phyloP scores from a whole-genome alignment of 2,888 invertebrate genomes.

The Athrips mouffetella region DNA sequence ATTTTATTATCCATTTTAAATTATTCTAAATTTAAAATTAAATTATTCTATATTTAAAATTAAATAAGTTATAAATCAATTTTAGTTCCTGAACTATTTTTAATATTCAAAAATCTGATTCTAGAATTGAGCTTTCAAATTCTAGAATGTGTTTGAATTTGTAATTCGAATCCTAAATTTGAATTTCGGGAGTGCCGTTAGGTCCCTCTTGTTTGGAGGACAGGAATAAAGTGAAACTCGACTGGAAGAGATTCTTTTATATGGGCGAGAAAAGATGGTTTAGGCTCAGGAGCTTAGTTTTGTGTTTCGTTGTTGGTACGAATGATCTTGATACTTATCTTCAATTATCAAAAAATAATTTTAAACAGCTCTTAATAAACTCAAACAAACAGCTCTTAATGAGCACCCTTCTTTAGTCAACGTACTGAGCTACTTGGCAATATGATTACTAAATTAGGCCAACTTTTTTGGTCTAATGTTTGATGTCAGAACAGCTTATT shows the following conservation, averaged over 20 bases:
- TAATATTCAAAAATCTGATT: neutral
- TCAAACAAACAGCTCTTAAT: no score
- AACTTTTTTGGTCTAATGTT: no score
- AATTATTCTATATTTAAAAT: slow-evolving; percentile 16
- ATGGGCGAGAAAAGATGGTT: slow-evolving; percentile 38
- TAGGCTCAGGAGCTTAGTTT: slow-evolving; percentile 23
- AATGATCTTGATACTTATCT: slow-evolving; percentile 42
- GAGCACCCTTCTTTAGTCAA: no score
- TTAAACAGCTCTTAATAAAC: no score
- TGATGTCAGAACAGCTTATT: no score
- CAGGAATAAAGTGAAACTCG: slow-evolving; percentile 56
- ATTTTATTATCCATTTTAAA: slow-evolving; percentile 33
- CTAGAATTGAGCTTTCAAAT: neutral
- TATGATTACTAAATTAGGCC: no score
- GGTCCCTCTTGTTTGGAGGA: slow-evolving; percentile 42
- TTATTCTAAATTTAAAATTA: slow-evolving; percentile 18
- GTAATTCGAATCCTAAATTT: neutral
- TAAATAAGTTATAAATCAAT: no score
- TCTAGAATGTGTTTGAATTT: neutral
- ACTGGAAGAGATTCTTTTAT: slow-evolving; percentile 46
- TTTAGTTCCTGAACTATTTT: no score
- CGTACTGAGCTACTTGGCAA: no score
- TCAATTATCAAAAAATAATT: no score
- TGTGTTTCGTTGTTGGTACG: slow-evolving; percentile 19
- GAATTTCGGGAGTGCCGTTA: slow-evolving; percentile 9